Percentiles rank a stretch among this genome's conserved stretches.
Conservation (phyloP, 1,140 invertebrate genomes). For the Dolichoris vasculosae region DNA sequence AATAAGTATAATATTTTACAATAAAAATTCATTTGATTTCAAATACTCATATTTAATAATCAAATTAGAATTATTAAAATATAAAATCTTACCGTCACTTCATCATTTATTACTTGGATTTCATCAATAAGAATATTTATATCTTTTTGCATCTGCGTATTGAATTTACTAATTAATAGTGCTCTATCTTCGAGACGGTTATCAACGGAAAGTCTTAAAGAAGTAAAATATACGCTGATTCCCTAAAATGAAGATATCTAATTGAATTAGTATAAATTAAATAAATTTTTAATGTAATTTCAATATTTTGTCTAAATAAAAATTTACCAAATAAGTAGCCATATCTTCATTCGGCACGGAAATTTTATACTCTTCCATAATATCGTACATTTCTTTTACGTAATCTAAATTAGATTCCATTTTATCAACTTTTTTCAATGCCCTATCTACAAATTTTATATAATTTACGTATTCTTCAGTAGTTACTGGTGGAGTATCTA, state of each 20-base stretch:
- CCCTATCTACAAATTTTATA: slow-evolving; percentile 81
- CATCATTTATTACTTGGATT: slow-evolving; percentile 80
- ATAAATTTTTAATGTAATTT: too few species aligned
- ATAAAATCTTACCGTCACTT: slow-evolving; percentile 75
- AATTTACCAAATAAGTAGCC: slow-evolving; percentile 77
- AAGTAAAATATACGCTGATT: slow-evolving; percentile 63
- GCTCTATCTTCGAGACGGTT: slow-evolving; percentile 75
- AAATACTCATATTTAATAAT: too few species aligned
- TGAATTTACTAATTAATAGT: slow-evolving; percentile 77
- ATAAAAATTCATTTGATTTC: not conserved
- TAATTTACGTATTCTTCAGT: slow-evolving; percentile 82
- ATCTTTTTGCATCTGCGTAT: slow-evolving; percentile 78
- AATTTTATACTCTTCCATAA: slow-evolving; percentile 83
- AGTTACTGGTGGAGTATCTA: slow-evolving; percentile 78
- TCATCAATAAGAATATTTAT: slow-evolving; percentile 79
- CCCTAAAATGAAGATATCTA: slow-evolving; percentile 54
- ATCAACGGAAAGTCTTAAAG: slow-evolving; percentile 73
- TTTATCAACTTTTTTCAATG: slow-evolving; percentile 77
- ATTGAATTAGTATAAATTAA: too few species aligned
- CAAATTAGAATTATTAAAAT: not conserved
- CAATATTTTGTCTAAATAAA: not conserved
- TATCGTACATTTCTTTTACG: slow-evolving; percentile 82
- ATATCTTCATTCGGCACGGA: slow-evolving; percentile 78
- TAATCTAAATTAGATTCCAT: slow-evolving; percentile 80
- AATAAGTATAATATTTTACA: too few species aligned